Conservation (phyloP, 2,797 vertebrate species). For the Lophotriccus pileatus region DNA sequence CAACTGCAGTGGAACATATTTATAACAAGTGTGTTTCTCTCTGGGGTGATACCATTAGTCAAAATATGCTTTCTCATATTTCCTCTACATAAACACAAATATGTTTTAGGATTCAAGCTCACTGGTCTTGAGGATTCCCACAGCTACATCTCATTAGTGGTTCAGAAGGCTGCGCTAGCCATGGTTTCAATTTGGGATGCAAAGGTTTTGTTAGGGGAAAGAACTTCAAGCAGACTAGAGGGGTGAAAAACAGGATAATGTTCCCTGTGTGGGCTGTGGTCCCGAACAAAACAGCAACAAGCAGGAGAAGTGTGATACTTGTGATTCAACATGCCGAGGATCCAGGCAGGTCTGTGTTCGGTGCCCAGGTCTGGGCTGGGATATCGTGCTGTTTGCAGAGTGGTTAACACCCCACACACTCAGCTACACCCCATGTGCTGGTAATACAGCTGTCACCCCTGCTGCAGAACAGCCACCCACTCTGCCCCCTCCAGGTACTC, state of each 20-base stretch:
- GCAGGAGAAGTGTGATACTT: not conserved
- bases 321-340: not conserved
- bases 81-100: constrained; percentile 73
- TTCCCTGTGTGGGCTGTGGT: not conserved
- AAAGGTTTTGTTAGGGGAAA: constrained; percentile 17
- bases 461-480: not conserved
- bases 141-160: constrained; percentile 54
- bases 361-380: not conserved
- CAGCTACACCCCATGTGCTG: accelerated
- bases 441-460: not conserved
- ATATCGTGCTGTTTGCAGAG: not conserved
- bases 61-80: constrained; percentile 75
- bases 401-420: not conserved
- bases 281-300: not conserved
- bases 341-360: not conserved
- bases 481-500: not conserved
- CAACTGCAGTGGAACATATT: constrained; percentile 72
- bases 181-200: constrained; percentile 36
- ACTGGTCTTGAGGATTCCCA: constrained; percentile 70
- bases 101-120: constrained; percentile 47
- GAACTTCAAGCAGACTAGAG: not conserved
- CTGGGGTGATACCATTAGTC: constrained; percentile 66
- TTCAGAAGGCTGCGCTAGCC: not conserved
- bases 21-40: constrained; percentile 71
- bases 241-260: not conserved